These are phyloP conservation scores for Galerucella nymphaeae DNA, from an alignment of 2,888 invertebrate species.

Conservation along the genomic window DNA sequence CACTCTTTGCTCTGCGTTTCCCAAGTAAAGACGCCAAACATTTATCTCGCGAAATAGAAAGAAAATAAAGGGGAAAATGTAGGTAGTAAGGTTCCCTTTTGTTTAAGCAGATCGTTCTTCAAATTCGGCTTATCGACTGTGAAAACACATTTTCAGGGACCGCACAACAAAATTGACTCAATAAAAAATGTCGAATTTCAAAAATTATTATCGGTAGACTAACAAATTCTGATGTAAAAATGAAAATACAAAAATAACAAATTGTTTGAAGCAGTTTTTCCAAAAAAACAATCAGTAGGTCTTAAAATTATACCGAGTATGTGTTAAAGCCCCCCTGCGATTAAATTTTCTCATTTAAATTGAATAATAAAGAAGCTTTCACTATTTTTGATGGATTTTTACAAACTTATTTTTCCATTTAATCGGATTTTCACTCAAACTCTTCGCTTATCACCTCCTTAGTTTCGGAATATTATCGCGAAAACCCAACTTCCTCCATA, in stretches of 20 bases:
- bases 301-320: too few species aligned
- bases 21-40: constrained; percentile 56
- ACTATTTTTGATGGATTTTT: too few species aligned
- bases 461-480: constrained; percentile 14
- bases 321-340: too few species aligned
- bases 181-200: constrained; percentile 24
- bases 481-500: background rate
- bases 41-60: constrained; percentile 61
- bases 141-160: constrained; percentile 34
- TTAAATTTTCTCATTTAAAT: too few species aligned
- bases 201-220: constrained; percentile 6
- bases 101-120: constrained; percentile 53
- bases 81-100: constrained; percentile 52
- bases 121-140: constrained; percentile 46
- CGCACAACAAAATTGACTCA: constrained; percentile 25
- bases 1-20: constrained; percentile 46
- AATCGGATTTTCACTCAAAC: background rate
- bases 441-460: background rate
- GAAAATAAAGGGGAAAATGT: constrained; percentile 59
- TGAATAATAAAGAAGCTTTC: too few species aligned
- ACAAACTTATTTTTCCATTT: too few species aligned
- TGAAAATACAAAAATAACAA: too few species aligned
- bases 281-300: too few species aligned
- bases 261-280: too few species aligned
- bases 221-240: too few species aligned